Evolutionary conservation across 2,797 vertebrate genomes (phyloP), one percentile per base, ranked within the genome.

Genomic region (Manis crassicaudata): DNA sequence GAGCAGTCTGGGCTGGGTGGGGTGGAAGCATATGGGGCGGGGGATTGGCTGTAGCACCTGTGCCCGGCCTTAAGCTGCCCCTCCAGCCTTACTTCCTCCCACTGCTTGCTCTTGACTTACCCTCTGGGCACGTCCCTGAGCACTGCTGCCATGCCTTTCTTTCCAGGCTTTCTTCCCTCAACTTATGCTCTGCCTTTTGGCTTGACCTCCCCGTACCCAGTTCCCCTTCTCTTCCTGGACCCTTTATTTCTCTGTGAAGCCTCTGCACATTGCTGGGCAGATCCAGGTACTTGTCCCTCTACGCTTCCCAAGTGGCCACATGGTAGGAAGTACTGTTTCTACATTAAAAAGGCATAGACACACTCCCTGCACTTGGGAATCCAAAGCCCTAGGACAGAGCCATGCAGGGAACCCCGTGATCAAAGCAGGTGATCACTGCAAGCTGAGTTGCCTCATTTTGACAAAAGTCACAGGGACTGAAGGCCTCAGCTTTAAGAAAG

Each of bases 111-210:
- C 46, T 29, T n/a, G 43, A 40, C 56, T 18, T 23, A 1, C 3
- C 40, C 20, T 65, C 29, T 21, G 46, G 58, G 23, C 58, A 43
- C 20, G 18, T 54, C 52, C 16, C 10, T 29, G 27, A 56, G n/a
- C 23, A 18, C 5, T 4, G 8, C 8, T 73, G 18, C 29, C 0
- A 3, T 6, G 0, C 9, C 29, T 46, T 80, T 70, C 43, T 29
- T 80, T 70, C 43, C 32, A 20, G 35, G 18, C 60, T 68, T 62
- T 58, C 63, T 32, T 40, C 11, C 40, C 52, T 54, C 29, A 77
- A 27, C 10, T n/a, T 5, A 3, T 11, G 7, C 7, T 27, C 52
- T 27, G 3, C 25, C 32, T 9, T 56, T 37, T 35, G 17, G 23
- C 43, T 35, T 29, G 21, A 65, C 27, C 52, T 43, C 75, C 8